Evolutionary conservation across 2,797 vertebrate species (phyloP).

Genomic region (Epinephelus coioides): DNA sequence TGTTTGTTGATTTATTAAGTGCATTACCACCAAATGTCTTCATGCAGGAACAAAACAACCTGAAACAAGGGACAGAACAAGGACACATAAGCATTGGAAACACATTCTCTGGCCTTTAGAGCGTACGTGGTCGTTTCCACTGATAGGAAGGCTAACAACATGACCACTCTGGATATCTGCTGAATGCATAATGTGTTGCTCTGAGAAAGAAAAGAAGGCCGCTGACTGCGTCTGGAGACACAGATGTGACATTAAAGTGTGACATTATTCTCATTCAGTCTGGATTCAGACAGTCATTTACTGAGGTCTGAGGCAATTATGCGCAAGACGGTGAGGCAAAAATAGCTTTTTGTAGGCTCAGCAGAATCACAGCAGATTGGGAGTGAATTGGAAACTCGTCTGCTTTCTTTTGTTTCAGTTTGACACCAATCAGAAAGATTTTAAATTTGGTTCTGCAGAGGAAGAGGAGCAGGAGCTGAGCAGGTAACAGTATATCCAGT

Average conservation of each 20-base stretch:
- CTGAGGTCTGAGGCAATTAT: slow-evolving; percentile 29
- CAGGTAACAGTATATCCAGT: not conserved
- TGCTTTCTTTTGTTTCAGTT: slow-evolving; percentile 14
- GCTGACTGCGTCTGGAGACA: not conserved
- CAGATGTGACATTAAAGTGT: slow-evolving; percentile 15
- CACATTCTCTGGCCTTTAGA: not conserved
- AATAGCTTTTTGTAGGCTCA: not conserved
- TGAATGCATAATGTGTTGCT: not conserved
- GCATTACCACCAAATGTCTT: not conserved
- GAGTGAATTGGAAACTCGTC: not conserved
- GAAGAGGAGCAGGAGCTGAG: not conserved
- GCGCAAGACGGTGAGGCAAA: not conserved
- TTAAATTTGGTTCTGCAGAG: not conserved
- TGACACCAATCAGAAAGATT: not conserved
- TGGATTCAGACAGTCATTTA: slow-evolving; percentile 2
- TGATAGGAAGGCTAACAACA: not conserved
- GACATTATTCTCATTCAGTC: not conserved
- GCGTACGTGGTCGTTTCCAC: fast-evolving
- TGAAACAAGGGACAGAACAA: not conserved
- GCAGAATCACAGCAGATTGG: not conserved
- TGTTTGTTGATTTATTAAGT: not conserved
- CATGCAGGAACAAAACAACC: not conserved
- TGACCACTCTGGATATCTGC: not conserved
- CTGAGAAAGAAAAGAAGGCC: not conserved
- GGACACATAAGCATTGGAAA: not conserved